phyloP scores from a whole-genome alignment of 2,888 invertebrate genomes.

The Petrolisthes manimaculis region DNA sequence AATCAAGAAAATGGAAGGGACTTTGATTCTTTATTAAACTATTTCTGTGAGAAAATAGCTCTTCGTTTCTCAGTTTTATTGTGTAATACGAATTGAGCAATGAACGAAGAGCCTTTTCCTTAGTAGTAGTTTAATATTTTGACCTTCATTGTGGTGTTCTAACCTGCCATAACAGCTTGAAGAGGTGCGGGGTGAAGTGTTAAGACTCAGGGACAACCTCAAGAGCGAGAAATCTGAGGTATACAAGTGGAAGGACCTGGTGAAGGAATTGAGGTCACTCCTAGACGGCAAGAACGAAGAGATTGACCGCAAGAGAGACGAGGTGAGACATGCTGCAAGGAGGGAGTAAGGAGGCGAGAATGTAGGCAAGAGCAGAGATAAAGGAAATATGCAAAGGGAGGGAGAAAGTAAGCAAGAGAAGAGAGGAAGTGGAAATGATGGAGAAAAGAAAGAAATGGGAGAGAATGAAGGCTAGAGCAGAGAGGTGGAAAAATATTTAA shows the following conservation, averaged over 20 bases:
- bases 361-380: neutral
- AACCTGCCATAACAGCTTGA: neutral
- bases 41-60: too few species aligned
- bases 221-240: slow-evolving; percentile 66
- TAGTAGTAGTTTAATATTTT: too few species aligned
- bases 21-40: too few species aligned
- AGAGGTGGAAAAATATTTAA: neutral
- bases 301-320: slow-evolving; percentile 70
- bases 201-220: slow-evolving; percentile 57
- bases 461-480: neutral
- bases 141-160: too few species aligned
- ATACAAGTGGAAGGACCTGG: slow-evolving; percentile 67
- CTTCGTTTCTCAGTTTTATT: too few species aligned
- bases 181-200: neutral
- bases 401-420: neutral
- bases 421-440: neutral
- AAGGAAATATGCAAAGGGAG: neutral
- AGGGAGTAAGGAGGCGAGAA: neutral
- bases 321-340: slow-evolving; percentile 35
- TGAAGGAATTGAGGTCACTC: slow-evolving; percentile 66
- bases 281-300: slow-evolving; percentile 66
- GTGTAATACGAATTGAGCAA: too few species aligned
- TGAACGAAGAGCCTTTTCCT: too few species aligned
- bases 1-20: too few species aligned
- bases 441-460: neutral